These are phyloP conservation scores for Sebastes minor DNA, from an alignment of 2,797 vertebrate genomes.

Conservation along the genomic window DNA sequence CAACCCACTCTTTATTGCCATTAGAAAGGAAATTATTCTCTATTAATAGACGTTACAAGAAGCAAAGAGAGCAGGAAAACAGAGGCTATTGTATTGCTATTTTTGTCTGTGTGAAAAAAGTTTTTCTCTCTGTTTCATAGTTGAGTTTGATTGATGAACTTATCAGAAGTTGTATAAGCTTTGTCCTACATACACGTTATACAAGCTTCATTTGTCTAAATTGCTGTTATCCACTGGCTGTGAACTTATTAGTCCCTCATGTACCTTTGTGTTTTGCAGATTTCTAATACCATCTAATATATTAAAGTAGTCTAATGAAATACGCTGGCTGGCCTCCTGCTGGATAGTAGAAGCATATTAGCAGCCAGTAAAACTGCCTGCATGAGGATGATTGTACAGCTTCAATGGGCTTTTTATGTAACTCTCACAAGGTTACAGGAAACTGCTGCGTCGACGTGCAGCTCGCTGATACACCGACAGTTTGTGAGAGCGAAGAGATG, in stretches of 20 bases:
- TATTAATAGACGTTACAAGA: constrained; percentile 70
- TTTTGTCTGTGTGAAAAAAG: constrained; percentile 43
- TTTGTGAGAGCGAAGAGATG: background rate
- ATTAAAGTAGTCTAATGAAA: background rate
- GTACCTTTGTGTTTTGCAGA: background rate
- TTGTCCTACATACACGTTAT: background rate
- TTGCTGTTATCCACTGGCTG: background rate
- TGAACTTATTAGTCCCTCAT: background rate
- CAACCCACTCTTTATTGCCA: constrained; percentile 71
- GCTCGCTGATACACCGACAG: background rate
- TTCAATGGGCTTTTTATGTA: constrained; percentile 45
- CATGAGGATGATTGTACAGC: constrained; percentile 12
- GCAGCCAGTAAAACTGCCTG: constrained; percentile 22
- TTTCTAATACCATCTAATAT: background rate
- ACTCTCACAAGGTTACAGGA: constrained; percentile 43
- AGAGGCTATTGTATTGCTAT: constrained; percentile 36
- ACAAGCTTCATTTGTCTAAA: background rate
- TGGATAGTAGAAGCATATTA: background rate
- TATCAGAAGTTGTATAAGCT: background rate
- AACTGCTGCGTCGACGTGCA: background rate
- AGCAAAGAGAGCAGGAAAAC: constrained; percentile 52
- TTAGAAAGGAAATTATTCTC: constrained; percentile 70
- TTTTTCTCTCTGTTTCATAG: constrained; percentile 14
- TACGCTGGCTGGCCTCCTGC: background rate
- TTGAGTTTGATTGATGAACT: background rate